Evolutionary conservation across 1,140 invertebrate genomes (phyloP).

Genomic region (Trichogramma pretiosum): DNA sequence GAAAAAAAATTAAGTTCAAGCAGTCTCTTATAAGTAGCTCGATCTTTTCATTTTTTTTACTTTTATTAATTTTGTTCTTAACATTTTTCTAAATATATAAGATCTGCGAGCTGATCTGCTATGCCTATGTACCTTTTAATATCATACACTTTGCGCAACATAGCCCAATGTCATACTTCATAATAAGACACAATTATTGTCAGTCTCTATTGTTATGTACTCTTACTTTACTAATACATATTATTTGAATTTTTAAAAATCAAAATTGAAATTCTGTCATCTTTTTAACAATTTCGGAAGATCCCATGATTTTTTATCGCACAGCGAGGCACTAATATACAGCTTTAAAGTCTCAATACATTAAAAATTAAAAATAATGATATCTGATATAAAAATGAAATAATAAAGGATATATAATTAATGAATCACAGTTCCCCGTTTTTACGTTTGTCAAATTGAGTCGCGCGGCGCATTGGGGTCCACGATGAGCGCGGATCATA

Average conservation of each 20-base stretch:
- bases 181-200: constrained; percentile 12
- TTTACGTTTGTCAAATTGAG: too few relatives aligned
- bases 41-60: too few relatives aligned
- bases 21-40: too few relatives aligned
- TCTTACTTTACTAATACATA: constrained; percentile 6
- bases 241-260: constrained; percentile 1
- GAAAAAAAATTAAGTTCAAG: too few relatives aligned
- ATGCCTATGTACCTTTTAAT: too few relatives aligned
- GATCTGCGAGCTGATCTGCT: too few relatives aligned
- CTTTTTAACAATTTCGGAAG: constrained; percentile 2
- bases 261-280: constrained; percentile 2
- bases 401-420: neutral
- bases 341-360: neutral
- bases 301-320: constrained; percentile 11
- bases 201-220: constrained; percentile 17
- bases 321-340: constrained; percentile 1
- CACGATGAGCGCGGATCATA: too few relatives aligned
- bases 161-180: constrained; percentile 19
- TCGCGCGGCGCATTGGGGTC: too few relatives aligned
- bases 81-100: too few relatives aligned
- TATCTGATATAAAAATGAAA: constrained; percentile 8
- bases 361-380: constrained; percentile 1
- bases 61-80: too few relatives aligned
- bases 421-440: constrained; percentile 24
- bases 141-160: constrained; percentile 26